Percentiles rank a stretch among this genome's conserved stretches.
Conservation (phyloP, 2,113 vertebrate species). For the Heterotis niloticus region DNA sequence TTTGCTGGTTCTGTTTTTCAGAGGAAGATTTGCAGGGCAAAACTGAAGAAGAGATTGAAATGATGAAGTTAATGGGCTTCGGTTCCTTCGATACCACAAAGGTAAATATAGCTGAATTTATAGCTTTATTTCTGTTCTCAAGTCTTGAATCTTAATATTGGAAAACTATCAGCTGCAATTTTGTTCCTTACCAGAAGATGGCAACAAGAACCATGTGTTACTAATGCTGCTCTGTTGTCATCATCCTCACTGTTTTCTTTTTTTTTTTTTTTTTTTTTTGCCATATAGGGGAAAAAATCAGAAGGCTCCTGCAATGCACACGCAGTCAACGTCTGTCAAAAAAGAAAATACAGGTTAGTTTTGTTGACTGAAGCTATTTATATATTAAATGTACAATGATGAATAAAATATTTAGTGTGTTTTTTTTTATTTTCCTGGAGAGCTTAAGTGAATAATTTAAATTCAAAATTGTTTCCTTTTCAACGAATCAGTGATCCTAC, state of each 20-base stretch:
- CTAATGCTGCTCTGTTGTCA: background rate
- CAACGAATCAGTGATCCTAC: background rate
- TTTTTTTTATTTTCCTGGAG: background rate
- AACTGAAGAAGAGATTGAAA: constrained; percentile 95
- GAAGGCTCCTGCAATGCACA: constrained; percentile 82
- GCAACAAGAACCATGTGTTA: constrained; percentile 31
- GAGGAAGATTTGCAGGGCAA: constrained; percentile 92
- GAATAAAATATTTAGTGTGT: background rate
- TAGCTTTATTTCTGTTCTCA: no score
- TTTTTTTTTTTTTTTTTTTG: constrained; percentile 35
- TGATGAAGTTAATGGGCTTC: constrained; percentile 98
- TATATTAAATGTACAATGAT: background rate
- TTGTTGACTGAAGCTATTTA: background rate
- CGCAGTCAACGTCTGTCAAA: constrained; percentile 88
- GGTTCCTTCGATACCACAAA: constrained; percentile 80
- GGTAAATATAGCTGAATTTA: constrained; percentile 57
- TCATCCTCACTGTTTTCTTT: constrained; percentile 11
- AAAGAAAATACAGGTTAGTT: constrained; percentile 91
- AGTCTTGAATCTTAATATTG: no score
- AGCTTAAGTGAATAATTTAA: background rate
- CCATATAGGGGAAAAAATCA: constrained; percentile 80
- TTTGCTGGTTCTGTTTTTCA: constrained; percentile 46
- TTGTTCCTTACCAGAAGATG: constrained; percentile 49
- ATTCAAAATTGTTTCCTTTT: background rate
- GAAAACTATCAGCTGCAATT: background rate